Conservation (phyloP, 2,797 vertebrate species). For the Malurus leucopterus region DNA sequence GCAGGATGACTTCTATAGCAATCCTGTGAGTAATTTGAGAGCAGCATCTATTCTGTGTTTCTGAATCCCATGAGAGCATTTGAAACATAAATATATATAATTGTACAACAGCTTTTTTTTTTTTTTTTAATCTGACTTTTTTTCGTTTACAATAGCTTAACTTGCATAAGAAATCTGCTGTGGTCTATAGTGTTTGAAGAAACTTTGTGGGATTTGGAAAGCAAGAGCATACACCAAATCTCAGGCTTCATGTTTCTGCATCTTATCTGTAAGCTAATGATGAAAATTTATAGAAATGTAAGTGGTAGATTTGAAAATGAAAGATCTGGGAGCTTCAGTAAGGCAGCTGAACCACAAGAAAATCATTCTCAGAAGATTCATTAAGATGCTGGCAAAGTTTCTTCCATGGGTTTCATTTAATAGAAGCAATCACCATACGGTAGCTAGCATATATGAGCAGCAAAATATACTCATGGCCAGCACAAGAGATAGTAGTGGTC, state of each 20-base stretch:
- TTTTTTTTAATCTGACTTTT: not conserved
- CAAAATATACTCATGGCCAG: not conserved
- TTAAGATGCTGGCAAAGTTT: not conserved
- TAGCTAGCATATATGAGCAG: not conserved
- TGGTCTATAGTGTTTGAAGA: not conserved
- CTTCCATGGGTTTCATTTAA: not conserved
- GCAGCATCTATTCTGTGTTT: not conserved
- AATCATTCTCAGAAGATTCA: not conserved
- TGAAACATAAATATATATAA: constrained; percentile 12
- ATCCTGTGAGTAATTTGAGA: constrained; percentile 16
- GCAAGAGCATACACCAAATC: not conserved
- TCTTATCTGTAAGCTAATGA: not conserved
- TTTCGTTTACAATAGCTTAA: not conserved
- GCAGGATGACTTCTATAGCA: constrained; percentile 18
- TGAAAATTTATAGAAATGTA: not conserved
- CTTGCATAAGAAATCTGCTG: not conserved
- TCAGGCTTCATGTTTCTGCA: not conserved
- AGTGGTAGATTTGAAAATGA: not conserved
- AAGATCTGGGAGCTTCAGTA: not conserved
- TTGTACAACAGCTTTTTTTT: not conserved
- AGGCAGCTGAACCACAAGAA: not conserved
- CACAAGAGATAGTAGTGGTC: not conserved
- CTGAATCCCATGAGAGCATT: not conserved
- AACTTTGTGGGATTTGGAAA: not conserved
- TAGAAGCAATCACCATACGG: not conserved